A percentile compares a stretch with the other conserved stretches of the same genome.
phyloP scores from a whole-genome alignment of 2,888 invertebrate genomes.

The Tipula vernalis region DNA sequence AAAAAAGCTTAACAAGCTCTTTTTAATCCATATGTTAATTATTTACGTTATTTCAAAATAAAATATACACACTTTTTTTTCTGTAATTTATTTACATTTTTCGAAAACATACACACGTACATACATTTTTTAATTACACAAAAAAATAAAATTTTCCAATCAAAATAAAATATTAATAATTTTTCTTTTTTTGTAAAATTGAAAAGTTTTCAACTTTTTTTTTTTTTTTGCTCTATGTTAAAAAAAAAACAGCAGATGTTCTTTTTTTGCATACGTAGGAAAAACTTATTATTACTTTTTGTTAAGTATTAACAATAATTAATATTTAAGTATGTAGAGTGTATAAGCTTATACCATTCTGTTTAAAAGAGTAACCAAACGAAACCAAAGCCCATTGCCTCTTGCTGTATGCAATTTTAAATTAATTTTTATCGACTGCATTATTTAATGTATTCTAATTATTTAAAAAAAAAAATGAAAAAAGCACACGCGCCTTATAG shows the following conservation, averaged over 20 bases:
- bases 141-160: not conserved
- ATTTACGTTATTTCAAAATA: not conserved
- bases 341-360: not conserved
- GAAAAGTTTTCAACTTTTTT: not conserved
- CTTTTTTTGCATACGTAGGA: not conserved
- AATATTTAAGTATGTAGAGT: not conserved
- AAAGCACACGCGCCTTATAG: not conserved
- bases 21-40: slow-evolving; percentile 4
- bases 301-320: not conserved
- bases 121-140: not conserved
- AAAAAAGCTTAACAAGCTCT: not conserved
- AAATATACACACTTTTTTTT: not conserved
- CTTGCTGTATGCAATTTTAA: not conserved
- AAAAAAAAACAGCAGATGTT: not conserved
- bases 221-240: not conserved
- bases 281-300: not conserved
- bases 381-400: not conserved
- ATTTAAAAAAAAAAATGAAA: not conserved
- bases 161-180: not conserved
- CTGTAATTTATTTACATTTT: not conserved
- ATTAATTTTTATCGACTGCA: not conserved
- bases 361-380: not conserved
- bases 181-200: not conserved
- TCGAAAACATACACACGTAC: not conserved
- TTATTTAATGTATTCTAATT: not conserved